These are phyloP conservation scores for Tiliacea citrago DNA, from an alignment of 2,888 invertebrate genomes.

Conservation along the genomic window DNA sequence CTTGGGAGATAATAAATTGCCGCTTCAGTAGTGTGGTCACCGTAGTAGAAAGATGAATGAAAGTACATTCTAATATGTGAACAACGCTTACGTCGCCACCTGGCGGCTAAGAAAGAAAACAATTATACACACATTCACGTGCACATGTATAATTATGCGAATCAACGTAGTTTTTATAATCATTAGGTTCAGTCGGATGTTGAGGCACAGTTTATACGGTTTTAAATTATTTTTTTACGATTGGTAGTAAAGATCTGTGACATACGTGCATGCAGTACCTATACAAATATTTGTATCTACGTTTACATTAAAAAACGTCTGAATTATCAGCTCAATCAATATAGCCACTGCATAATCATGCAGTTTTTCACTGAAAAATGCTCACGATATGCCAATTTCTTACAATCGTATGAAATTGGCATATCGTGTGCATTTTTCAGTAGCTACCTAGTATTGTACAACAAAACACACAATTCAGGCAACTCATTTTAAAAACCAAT, in stretches of 20 bases:
- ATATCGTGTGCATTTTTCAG: not conserved
- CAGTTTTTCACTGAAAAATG: no score
- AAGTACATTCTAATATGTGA: slow-evolving; percentile 73
- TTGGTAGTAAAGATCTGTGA: not conserved
- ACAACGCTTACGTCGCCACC: slow-evolving; percentile 53
- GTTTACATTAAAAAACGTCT: not conserved
- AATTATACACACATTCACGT: slow-evolving; percentile 50
- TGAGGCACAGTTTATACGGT: slow-evolving; percentile 10
- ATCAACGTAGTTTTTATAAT: slow-evolving; percentile 19
- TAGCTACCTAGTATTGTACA: not conserved
- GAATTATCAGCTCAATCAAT: not conserved
- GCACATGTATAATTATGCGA: slow-evolving; percentile 25
- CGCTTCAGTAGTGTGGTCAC: slow-evolving; percentile 62
- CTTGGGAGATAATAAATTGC: not conserved
- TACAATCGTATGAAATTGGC: not conserved
- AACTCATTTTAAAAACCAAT: no score
- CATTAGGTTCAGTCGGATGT: slow-evolving; percentile 24
- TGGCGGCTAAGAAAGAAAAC: slow-evolving; percentile 58
- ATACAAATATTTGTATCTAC: not conserved
- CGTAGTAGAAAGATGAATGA: slow-evolving; percentile 73
- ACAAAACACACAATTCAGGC: no score
- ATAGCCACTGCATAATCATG: not conserved
- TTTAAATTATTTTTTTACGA: slow-evolving; percentile 7
- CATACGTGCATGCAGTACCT: not conserved
- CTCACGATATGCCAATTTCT: no score